phyloP scores from a whole-genome alignment of 1,140 invertebrate genomes.

The Tetragnatha versicolor region DNA sequence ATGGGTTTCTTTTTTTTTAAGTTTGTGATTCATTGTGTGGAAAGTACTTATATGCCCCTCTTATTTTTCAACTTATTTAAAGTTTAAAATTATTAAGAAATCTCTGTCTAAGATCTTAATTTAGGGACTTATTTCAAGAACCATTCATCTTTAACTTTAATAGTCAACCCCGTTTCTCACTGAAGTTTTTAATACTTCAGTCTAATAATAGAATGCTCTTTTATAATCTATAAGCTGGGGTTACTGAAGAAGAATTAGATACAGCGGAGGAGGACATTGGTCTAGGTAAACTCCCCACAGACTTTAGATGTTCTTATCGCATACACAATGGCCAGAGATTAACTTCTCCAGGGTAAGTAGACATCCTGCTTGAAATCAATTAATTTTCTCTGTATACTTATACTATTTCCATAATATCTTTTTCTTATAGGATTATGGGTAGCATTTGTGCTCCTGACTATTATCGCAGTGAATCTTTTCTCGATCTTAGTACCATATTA shows the following conservation, averaged over 20 bases:
- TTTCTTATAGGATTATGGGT: conserved; percentile 54
- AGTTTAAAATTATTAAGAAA: too few species aligned
- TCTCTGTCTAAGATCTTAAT: too few species aligned
- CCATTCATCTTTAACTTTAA: too few species aligned
- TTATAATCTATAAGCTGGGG: conserved; percentile 59
- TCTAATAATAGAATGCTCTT: too few species aligned
- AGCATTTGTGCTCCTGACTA: conserved; percentile 50
- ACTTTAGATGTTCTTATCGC: conserved; percentile 60
- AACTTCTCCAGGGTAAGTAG: conserved; percentile 51
- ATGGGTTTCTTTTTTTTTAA: too few species aligned
- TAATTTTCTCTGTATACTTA: not conserved
- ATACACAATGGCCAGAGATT: conserved; percentile 60
- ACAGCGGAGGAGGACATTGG: conserved; percentile 57
- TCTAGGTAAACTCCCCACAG: conserved; percentile 57
- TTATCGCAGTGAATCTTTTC: conserved; percentile 52
- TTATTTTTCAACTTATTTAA: too few species aligned
- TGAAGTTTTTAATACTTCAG: too few species aligned
- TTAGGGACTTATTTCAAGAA: too few species aligned
- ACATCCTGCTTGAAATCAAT: not conserved
- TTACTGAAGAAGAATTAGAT: conserved; percentile 57
- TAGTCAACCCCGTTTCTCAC: too few species aligned
- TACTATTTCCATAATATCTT: not conserved
- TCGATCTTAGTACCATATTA: conserved; percentile 46
- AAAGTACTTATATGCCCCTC: too few species aligned
- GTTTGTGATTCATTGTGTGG: too few species aligned